These are phyloP conservation scores for Pedionomus torquatus DNA, from an alignment of 2,113 vertebrate species.

Conservation along the genomic window DNA sequence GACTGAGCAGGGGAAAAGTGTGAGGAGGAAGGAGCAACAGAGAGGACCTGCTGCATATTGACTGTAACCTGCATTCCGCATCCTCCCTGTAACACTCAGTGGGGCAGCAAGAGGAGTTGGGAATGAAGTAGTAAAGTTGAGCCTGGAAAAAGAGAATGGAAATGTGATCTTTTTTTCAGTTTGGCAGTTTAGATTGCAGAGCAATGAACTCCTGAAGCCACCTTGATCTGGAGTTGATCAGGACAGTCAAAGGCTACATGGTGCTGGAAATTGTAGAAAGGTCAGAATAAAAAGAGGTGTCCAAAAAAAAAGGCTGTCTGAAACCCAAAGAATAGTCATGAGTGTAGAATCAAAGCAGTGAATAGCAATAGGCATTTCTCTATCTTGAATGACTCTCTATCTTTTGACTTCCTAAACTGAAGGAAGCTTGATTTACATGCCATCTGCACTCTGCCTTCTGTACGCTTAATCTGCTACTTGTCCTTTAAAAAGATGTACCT, in stretches of 20 bases:
- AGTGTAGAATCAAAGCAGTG: neutral
- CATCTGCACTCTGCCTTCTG: neutral
- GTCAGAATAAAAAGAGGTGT: neutral
- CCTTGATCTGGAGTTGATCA: neutral
- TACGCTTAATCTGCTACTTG: neutral
- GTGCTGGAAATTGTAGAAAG: neutral
- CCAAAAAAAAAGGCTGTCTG: neutral
- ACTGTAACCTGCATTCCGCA: neutral
- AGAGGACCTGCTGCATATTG: neutral
- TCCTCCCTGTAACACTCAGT: neutral
- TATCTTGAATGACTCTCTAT: neutral
- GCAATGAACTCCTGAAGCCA: neutral
- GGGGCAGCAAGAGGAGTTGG: fast-evolving
- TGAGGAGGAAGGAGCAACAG: neutral
- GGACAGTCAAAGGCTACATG: neutral
- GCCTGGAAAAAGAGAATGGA: neutral
- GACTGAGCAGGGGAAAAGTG: neutral
- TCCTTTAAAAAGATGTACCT: neutral
- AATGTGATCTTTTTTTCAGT: neutral
- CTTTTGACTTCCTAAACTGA: neutral
- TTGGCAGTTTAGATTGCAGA: neutral
- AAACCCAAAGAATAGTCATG: neutral
- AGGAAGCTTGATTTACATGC: neutral
- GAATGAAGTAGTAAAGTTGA: neutral
- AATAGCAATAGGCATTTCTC: neutral